Evolutionary conservation across 2,888 invertebrate species (phyloP), one percentile per base, ranked within the genome.

Genomic region (Zaprionus lineosus): DNA sequence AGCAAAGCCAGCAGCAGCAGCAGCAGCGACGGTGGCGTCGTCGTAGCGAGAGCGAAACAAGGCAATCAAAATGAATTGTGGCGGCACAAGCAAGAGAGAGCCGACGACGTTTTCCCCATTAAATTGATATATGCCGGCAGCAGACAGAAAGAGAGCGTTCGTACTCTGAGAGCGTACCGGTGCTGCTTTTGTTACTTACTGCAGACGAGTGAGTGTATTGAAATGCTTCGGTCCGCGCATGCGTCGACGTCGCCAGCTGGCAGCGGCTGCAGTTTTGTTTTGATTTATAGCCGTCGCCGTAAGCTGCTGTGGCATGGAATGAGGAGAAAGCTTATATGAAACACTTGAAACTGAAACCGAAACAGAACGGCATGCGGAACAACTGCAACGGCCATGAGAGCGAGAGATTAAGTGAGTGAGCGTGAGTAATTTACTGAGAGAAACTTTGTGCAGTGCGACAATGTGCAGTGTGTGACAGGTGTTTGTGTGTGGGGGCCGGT

Each of bases 401-500:
- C 18, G 52, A 52, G 41, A 43, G 37, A 26, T 46, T 21, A 36
- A 31, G 26, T 33, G 46, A 59, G 46, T 12, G 56, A 31, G 26
- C 26, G 52, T 19, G 39, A 29, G 53, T n/a, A n/a, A 6, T 8
- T 2, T 7, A 24, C 8, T 33, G 51, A 44, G 28, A 51, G 36
- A 43, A 59, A 57, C 34, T 8, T 36, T 60, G 37, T 52, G 52
- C 52, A 67, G 63, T 53, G 55, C 50, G 46, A 52, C 55, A 47
- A 43, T 56, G 52, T 70, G 72, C 72, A 73, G 58, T 61, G n/a
- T n/a, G 74, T 81, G 82, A 84, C 78, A 84, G 82, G 79, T 84
- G 79, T 84, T 70, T 81, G 84, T 81, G 74, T 77, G 74, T 69
- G 79, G 83, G 75, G 84, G 81, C 84, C 84, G 84, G 84, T 84